phyloP scores from a whole-genome alignment of 2,888 invertebrate species.

The Epiblema foenella region DNA sequence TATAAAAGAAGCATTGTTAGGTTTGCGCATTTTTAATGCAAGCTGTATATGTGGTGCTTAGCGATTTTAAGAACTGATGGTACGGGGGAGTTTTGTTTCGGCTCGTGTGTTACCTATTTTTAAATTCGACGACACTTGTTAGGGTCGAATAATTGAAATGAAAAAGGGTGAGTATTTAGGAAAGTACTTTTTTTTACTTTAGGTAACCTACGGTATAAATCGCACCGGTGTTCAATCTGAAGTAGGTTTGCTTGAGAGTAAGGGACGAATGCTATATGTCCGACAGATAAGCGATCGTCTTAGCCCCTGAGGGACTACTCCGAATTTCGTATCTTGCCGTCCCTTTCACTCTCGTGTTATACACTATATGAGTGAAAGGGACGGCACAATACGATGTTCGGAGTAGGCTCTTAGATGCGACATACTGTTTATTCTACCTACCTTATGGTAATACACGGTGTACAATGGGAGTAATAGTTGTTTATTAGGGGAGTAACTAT shows the following conservation, averaged over 20 bases:
- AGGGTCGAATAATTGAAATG: slow-evolving; percentile 21
- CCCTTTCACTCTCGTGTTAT: no score
- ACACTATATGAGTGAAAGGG: no score
- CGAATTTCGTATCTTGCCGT: no score
- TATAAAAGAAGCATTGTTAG: background rate
- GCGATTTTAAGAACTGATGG: slow-evolving; percentile 74
- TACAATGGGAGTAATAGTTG: no score
- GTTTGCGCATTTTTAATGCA: slow-evolving; percentile 41
- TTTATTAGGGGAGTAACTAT: no score
- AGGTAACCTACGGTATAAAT: background rate
- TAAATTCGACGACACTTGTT: slow-evolving; percentile 36
- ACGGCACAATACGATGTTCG: no score
- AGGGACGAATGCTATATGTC: no score
- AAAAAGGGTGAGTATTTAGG: slow-evolving; percentile 3
- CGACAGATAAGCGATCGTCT: no score
- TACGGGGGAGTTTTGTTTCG: slow-evolving; percentile 59
- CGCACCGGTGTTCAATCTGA: background rate
- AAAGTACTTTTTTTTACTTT: background rate
- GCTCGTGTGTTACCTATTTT: slow-evolving; percentile 28
- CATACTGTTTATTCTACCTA: no score
- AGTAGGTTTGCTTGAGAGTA: background rate
- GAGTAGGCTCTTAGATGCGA: no score
- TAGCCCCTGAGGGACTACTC: no score
- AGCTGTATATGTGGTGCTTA: slow-evolving; percentile 61
- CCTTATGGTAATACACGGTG: no score